A percentile compares a stretch with the other conserved stretches of the same genome.
Evolutionary conservation across 2,113 vertebrate species (phyloP).

Genomic region (Pterocles orientalis): DNA sequence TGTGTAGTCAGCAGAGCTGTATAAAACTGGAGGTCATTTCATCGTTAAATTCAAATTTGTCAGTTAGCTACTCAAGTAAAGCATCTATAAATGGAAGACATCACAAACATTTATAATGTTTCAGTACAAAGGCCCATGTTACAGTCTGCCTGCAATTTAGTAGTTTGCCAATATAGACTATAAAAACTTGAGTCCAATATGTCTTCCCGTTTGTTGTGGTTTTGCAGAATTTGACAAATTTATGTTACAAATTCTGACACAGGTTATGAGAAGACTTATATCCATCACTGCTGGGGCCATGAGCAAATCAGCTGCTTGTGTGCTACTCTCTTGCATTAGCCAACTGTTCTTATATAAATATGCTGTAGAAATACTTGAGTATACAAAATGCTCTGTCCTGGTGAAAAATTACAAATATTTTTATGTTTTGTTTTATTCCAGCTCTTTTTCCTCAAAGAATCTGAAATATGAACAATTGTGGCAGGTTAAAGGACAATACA

Average conservation of each 20-base stretch:
- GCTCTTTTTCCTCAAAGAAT: not conserved
- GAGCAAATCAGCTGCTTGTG: not conserved
- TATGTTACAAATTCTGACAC: not conserved
- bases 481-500: not conserved
- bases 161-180: not conserved
- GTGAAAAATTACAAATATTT: not conserved
- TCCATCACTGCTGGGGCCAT: not conserved
- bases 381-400: not conserved
- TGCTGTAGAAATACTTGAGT: not conserved
- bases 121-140: not conserved
- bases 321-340: not conserved
- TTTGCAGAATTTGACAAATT: not conserved
- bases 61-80: not conserved
- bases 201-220: not conserved
- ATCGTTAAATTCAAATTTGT: not conserved
- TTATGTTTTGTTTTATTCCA: not conserved
- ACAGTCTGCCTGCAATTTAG: not conserved
- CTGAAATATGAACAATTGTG: not conserved
- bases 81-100: not conserved
- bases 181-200: not conserved
- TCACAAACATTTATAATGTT: not conserved
- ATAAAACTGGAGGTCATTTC: not conserved
- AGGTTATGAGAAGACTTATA: not conserved
- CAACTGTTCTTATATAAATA: not conserved
- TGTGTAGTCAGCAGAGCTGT: not conserved